Evolutionary conservation across 2,888 invertebrate species (phyloP), one percentile per base, ranked within the genome.

Genomic region (Pharmacophagus antenor): DNA sequence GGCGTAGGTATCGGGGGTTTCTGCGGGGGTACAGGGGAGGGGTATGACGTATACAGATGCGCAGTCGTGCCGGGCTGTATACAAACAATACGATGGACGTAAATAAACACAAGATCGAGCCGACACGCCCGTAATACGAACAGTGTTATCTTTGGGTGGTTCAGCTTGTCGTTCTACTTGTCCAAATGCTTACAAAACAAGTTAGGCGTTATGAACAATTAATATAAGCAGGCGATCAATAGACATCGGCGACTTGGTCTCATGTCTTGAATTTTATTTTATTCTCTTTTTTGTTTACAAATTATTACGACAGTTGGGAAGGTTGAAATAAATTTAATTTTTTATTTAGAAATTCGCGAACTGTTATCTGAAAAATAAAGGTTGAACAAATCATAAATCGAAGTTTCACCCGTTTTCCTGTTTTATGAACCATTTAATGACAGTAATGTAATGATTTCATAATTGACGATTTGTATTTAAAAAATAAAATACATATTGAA

Each of bases 21-120:
- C 74, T 66, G 81, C 81, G 85, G 85, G 83, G 82, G 74, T 59
- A 65, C 63, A 71, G 67, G 72, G 71, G 78, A 76, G 82, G 77
- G 80, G 82, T 70, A 75, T 88, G 89, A 88, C 89, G 88, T 85
- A 80, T 77, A 73, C 81, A 76, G 85, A 86, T 89, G 90, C 90
- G 90, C 90, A 90, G 87, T 82, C 88, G 87, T 84, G 86, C 88
- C 88, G 88, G 88, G 82, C 85, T 90, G 90, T 90, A 87, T 90
- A 90, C 90, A 90, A 90, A 90, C 89, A 89, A 90, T 88, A 88
- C 88, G 84, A 79, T 79, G 89, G 89, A 90, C 90, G 90, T 90
- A 90, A 90, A 90, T 90, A 90, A 90, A 90, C 89, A 90, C 82
- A 80, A 84, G 84, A 79, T 76, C 74, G 80, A 80, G 79, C 73